phyloP scores from a whole-genome alignment of 2,797 vertebrate species.

The Cheracebus regulus region DNA sequence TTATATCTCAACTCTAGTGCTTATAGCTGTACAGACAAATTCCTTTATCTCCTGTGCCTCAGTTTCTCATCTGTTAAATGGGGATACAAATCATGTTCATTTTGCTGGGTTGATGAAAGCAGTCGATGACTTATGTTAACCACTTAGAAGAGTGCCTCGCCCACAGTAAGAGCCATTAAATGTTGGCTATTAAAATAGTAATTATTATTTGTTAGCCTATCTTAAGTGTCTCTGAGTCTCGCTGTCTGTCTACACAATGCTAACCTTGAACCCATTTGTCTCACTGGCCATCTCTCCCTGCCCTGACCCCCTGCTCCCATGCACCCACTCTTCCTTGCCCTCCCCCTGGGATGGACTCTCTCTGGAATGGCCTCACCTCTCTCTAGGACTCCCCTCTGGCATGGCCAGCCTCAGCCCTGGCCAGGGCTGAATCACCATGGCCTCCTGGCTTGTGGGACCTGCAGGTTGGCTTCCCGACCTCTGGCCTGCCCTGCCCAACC shows the following conservation, averaged over 20 bases:
- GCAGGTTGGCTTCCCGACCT: slow-evolving; percentile 64
- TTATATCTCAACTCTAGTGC: not conserved
- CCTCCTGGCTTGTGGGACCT: slow-evolving; percentile 55
- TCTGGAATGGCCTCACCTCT: not conserved
- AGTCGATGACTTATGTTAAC: not conserved
- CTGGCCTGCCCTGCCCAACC: slow-evolving; percentile 50
- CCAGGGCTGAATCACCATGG: slow-evolving; percentile 58
- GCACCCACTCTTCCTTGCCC: not conserved
- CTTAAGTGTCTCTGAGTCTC: slow-evolving; percentile 43
- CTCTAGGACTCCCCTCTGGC: not conserved
- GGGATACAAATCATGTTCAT: not conserved
- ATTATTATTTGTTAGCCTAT: slow-evolving; percentile 65
- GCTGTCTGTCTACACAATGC: slow-evolving; percentile 15
- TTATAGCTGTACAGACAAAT: not conserved
- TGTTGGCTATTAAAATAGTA: slow-evolving; percentile 77
- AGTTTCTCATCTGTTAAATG: slow-evolving; percentile 31
- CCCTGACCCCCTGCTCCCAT: not conserved
- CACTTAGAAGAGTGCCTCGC: slow-evolving; percentile 59
- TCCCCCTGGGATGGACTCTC: not conserved
- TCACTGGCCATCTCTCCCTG: not conserved
- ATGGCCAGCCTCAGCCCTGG: not conserved
- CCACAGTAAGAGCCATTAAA: slow-evolving; percentile 58
- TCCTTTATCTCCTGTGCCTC: not conserved
- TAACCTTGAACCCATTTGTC: slow-evolving; percentile 5
- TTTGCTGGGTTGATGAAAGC: not conserved